Evolutionary conservation across 2,888 invertebrate genomes (phyloP), one percentile per base, ranked within the genome.

Genomic region (Ichneumoninae sp.): DNA sequence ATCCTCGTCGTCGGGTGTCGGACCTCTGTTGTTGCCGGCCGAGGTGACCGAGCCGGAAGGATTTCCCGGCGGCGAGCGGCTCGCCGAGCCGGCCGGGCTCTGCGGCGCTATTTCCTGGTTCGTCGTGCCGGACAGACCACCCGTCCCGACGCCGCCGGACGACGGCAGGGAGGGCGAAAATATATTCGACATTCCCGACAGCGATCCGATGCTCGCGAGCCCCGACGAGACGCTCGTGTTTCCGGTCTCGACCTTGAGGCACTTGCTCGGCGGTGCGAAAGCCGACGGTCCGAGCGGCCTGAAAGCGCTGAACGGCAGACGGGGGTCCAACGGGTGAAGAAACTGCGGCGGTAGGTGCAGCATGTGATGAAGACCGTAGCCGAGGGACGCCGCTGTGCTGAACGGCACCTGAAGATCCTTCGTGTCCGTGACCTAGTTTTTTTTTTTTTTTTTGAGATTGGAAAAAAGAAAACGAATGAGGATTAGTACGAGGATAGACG

Each of bases 301-400:
- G 91, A 95, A 96, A 57, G 95, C 95, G 85, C 95, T 95, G 88
- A 96, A 95, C 60, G 96, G 95, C 88, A 95, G 92, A 91, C 95
- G 94, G 86, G 95, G 95, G 89, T 95, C 95, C 84, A 96, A 94
- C 60, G 96, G 96, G 90, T 96, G 96, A 84, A 96, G 94, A 91
- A 96, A 96, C 92, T 96, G 96, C 87, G 96, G 96, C 91, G 96
- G 96, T 89, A 96, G 94, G 91, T 96, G 96, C 89, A 96, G 95
- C 92, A 96, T 94, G 88, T 96, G 95, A 93, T 96, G 96, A 30
- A 96, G 94, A 84, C 96, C 96, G 92, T 96, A 96, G 86, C 94
- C 94, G 66, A 94, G 92, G 36, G 94, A 91, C 3, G 93, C 95
- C 89, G 95, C 95, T 89, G 95, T 95, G 80, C 93, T 92, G 94